Percentiles rank a stretch among this genome's conserved stretches.
phyloP scores from a whole-genome alignment of 2,797 vertebrate species.

The Poeciliopsis infans region DNA sequence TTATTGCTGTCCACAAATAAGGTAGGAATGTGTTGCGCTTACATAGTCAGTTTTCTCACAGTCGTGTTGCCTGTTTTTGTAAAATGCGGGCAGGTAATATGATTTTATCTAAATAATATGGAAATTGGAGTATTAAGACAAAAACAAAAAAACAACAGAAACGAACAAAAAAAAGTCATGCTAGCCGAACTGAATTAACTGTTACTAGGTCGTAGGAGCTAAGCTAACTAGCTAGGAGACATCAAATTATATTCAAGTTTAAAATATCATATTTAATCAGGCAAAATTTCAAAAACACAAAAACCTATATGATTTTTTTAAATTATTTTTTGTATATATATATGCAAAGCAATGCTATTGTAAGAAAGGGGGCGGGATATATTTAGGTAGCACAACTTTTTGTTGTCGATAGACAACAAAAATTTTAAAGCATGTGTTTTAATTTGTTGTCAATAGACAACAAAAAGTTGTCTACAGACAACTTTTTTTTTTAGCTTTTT shows the following conservation, averaged over 20 bases:
- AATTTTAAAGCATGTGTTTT: too few species aligned
- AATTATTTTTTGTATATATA: too few species aligned
- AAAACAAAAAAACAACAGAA: not conserved
- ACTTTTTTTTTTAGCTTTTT: too few species aligned
- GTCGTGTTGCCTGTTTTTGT: too few species aligned
- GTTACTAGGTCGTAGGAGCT: not conserved
- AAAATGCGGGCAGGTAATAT: too few species aligned
- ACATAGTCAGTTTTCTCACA: not conserved
- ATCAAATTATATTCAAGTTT: not conserved
- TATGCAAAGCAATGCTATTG: not conserved
- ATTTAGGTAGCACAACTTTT: not conserved
- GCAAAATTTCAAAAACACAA: not conserved
- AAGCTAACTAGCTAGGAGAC: conserved; percentile 37
- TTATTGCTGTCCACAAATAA: conserved; percentile 3
- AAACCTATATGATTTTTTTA: not conserved
- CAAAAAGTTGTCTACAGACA: too few species aligned
- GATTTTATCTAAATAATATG: not conserved
- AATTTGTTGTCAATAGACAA: too few species aligned
- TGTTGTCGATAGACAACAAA: not conserved
- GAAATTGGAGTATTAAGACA: not conserved
- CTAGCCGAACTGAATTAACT: conserved; percentile 1
- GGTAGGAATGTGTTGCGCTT: conserved; percentile 29
- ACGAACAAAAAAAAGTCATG: not conserved
- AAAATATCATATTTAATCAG: not conserved
- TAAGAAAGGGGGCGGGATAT: not conserved